phyloP scores from a whole-genome alignment of 2,888 invertebrate species.

The Bugulina stolonifera region DNA sequence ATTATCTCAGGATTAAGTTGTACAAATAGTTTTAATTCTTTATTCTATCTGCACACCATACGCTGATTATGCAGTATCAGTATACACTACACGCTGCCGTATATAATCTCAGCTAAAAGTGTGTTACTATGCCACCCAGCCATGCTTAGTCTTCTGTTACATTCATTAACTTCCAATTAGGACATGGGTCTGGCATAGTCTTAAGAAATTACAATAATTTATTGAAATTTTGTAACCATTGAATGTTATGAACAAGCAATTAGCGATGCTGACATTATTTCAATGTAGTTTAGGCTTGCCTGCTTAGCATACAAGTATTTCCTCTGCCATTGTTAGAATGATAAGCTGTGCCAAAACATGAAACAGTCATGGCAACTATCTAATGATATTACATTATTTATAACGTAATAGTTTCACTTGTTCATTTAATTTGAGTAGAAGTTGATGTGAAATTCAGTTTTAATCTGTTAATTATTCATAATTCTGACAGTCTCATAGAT shows the following conservation, averaged over 20 bases:
- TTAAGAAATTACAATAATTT: not conserved
- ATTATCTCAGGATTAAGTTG: not conserved
- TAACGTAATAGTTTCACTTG: not conserved
- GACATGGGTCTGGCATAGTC: not conserved
- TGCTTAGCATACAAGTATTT: not conserved
- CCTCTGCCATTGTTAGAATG: too few species aligned
- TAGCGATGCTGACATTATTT: not conserved
- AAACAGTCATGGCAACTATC: not conserved
- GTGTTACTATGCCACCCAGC: too few species aligned
- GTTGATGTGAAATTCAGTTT: not conserved
- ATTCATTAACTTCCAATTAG: too few species aligned
- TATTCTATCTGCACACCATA: too few species aligned
- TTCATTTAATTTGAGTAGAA: not conserved
- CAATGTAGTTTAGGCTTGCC: not conserved
- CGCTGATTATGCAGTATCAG: too few species aligned
- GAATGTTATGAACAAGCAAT: not conserved
- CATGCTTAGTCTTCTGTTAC: too few species aligned
- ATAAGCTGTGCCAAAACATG: not conserved
- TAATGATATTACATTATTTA: not conserved
- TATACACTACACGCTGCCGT: too few species aligned
- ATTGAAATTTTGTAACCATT: not conserved
- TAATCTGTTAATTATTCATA: slow-evolving; percentile 21
- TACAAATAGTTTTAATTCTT: not conserved
- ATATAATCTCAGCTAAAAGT: too few species aligned
- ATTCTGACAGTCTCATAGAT: not conserved